Percentiles rank a stretch among this genome's conserved stretches.
Conservation (phyloP, 2,797 vertebrate species). For the Scolopax bukidnonensis region DNA sequence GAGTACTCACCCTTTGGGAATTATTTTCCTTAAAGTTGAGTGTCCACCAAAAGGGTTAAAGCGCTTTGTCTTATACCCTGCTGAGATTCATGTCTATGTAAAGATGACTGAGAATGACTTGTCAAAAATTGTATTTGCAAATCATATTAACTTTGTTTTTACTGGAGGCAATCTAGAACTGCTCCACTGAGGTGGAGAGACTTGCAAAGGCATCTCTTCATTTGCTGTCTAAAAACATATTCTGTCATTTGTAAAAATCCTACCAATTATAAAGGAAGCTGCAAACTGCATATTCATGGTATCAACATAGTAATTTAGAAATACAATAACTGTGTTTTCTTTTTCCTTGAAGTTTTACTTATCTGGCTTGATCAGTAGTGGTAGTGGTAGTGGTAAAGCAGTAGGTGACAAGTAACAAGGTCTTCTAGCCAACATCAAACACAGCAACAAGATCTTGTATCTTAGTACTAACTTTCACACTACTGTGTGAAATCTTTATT, state of each 20-base stretch:
- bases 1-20: not conserved
- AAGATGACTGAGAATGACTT: not conserved
- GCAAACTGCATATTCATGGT: not conserved
- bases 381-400: not conserved
- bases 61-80: not conserved
- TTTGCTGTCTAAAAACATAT: not conserved
- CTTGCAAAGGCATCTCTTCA: not conserved
- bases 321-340: not conserved
- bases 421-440: not conserved
- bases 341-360: not conserved
- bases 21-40: not conserved
- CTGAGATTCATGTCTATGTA: not conserved
- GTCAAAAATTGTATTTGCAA: not conserved
- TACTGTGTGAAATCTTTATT: not conserved
- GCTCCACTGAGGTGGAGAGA: not conserved
- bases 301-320: not conserved
- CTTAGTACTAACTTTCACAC: not conserved
- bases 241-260: not conserved
- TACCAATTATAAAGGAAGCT: not conserved
- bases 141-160: not conserved
- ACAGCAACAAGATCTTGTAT: not conserved
- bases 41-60: not conserved
- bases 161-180: not conserved
- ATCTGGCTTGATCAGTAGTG: not conserved
- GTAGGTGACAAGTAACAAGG: not conserved